Conservation (phyloP, 2,113 vertebrate genomes). For the Caranx ignobilis region DNA sequence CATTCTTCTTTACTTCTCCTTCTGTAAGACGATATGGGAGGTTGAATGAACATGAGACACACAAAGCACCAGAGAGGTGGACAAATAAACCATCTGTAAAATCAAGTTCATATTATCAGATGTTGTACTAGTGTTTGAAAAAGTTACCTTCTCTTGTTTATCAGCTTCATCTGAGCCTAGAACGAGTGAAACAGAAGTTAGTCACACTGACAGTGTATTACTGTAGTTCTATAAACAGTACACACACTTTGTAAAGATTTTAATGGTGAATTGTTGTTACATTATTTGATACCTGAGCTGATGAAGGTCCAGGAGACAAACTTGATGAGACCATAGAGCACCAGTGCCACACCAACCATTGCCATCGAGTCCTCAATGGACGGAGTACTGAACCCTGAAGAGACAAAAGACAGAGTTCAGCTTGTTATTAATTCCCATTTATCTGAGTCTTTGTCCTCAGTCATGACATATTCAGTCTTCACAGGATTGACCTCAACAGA, state of each 20-base stretch:
- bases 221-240: fast-evolving
- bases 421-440: not conserved
- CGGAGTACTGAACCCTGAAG: constrained; percentile 78
- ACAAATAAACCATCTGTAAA: not conserved
- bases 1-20: constrained; percentile 71
- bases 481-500: not conserved
- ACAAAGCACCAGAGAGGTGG: not conserved
- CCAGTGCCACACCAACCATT: constrained; percentile 84
- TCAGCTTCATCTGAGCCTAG: constrained; percentile 60
- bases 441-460: not conserved
- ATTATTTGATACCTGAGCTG: constrained; percentile 70
- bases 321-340: constrained; percentile 84
- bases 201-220: fast-evolving
- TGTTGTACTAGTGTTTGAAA: fast-evolving
- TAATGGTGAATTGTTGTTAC: not conserved
- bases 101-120: not conserved
- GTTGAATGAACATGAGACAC: not conserved
- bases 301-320: constrained; percentile 78
- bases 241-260: not conserved
- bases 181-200: constrained; percentile 29
- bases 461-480: not conserved
- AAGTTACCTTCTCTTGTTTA: constrained; percentile 72
- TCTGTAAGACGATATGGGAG: constrained; percentile 57
- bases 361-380: constrained; percentile 87
- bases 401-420: not conserved